These are phyloP conservation scores for Nannobrachium achirus DNA, from an alignment of 2,113 vertebrate genomes.

Conservation along the genomic window DNA sequence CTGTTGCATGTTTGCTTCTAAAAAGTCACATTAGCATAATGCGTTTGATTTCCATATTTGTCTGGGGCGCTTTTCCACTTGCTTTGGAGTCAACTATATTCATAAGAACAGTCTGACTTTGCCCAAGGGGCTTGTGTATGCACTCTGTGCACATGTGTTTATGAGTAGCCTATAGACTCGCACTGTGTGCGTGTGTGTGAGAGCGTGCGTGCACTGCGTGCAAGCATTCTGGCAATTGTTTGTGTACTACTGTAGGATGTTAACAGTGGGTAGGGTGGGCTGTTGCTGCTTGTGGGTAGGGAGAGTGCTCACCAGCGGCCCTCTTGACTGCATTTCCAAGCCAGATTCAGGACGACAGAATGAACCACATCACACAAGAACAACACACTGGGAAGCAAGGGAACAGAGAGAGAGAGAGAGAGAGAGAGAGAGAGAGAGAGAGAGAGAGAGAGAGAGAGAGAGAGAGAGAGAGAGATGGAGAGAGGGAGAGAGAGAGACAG, in stretches of 20 bases:
- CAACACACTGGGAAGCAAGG: neutral
- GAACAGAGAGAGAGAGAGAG: neutral
- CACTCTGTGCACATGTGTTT: neutral
- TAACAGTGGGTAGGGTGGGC: neutral
- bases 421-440: neutral
- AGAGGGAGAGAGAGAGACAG: neutral
- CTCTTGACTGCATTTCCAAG: neutral
- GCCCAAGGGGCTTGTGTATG: conserved; percentile 30
- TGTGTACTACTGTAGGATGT: neutral
- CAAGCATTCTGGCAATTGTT: conserved; percentile 1
- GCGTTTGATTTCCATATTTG: conserved; percentile 59
- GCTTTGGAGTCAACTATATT: conserved; percentile 49
- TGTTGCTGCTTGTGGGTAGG: neutral
- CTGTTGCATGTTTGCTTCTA: neutral
- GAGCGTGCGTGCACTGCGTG: neutral
- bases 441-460: neutral
- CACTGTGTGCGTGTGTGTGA: neutral
- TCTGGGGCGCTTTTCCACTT: conserved; percentile 38
- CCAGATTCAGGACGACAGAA: neutral
- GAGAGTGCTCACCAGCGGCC: neutral
- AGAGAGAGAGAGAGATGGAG: neutral
- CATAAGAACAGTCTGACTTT: conserved; percentile 34
- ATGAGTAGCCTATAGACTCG: neutral
- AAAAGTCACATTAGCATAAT: conserved; percentile 74
- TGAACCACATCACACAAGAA: neutral